Evolutionary conservation across 1,140 invertebrate genomes (phyloP), one percentile per base, ranked within the genome.

Genomic region (Lucilia sericata): DNA sequence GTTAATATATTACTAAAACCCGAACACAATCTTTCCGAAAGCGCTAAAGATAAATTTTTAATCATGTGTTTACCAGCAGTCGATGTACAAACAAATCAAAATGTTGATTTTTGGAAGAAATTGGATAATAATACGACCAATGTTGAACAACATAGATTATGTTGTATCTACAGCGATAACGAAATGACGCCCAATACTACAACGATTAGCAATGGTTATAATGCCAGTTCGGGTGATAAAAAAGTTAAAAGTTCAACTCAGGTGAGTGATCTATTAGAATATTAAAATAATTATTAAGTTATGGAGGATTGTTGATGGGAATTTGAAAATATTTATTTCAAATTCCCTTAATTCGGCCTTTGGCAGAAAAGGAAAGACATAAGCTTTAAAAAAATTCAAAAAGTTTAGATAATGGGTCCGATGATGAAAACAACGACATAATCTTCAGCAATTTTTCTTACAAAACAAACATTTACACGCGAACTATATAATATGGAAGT

Each of bases 21-120:
- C 5, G 90, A 90, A 70, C 86, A 90, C 10, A 36, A 84, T 12
- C 74, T 91, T 0, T 85, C 86, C 34, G 55, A 21, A 5, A 70
- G 51, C 4, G 86, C 87, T 8, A 90, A 88, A 83, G 90, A 91
- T 70, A 91, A 91, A 84, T 91, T 91, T 81, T 87, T 91, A 25
- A 86, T 91, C 4, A 91, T 91, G 90, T 88, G 87, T 10, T 85
- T 87, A 70, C 0, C 25, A 3, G 60, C 86, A 47, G 17, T 5
- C 5, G 9, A 2, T 82, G 83, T 8, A 84, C 34, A 55, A 30
- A 75, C 75, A 36, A 34, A 82, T 21, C 88, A 88, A 36, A 75
- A 88, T 34, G 17, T 86, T 1, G 88, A 89, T 0, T 10, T 89
- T 13, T 90, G 89, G 89, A 87, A 86, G 2, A 83, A 86, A 17